Conservation (phyloP, 2,113 vertebrate genomes). For the Gopherus evgoodei region DNA sequence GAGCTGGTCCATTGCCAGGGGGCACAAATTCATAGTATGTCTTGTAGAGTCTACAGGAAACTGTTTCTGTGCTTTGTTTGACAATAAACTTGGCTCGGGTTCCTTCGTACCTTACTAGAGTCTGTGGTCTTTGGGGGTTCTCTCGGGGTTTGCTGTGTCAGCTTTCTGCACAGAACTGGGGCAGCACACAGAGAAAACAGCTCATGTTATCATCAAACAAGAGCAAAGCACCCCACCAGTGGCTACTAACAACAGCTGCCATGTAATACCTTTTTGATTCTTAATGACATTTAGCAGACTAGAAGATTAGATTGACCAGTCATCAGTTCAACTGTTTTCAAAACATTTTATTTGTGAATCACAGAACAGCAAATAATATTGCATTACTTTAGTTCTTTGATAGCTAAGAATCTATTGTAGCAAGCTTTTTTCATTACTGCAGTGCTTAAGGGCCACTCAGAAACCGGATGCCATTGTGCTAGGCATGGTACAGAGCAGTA, state of each 20-base stretch:
- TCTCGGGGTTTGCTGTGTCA: too few relatives aligned
- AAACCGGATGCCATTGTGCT: neutral
- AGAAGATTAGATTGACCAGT: accelerated
- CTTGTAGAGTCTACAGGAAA: too few relatives aligned
- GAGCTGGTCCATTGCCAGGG: too few relatives aligned
- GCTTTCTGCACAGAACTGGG: too few relatives aligned
- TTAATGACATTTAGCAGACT: neutral
- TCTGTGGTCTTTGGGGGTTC: too few relatives aligned
- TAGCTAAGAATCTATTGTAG: neutral
- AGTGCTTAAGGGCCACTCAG: neutral
- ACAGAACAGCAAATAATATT: neutral
- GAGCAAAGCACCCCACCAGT: too few relatives aligned
- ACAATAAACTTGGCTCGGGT: too few relatives aligned
- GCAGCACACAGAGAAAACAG: too few relatives aligned
- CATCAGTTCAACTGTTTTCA: neutral
- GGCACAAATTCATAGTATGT: too few relatives aligned
- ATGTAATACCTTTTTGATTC: neutral
- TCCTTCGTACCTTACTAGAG: too few relatives aligned
- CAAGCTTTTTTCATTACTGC: neutral
- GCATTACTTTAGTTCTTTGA: neutral
- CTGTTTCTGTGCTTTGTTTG: too few relatives aligned
- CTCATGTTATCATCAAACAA: too few relatives aligned
- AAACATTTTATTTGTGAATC: neutral
- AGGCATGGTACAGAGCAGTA: neutral
- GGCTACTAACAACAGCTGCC: neutral